These are phyloP conservation scores for Gasteruption jaculator DNA, from an alignment of 2,888 invertebrate genomes.

Conservation along the genomic window DNA sequence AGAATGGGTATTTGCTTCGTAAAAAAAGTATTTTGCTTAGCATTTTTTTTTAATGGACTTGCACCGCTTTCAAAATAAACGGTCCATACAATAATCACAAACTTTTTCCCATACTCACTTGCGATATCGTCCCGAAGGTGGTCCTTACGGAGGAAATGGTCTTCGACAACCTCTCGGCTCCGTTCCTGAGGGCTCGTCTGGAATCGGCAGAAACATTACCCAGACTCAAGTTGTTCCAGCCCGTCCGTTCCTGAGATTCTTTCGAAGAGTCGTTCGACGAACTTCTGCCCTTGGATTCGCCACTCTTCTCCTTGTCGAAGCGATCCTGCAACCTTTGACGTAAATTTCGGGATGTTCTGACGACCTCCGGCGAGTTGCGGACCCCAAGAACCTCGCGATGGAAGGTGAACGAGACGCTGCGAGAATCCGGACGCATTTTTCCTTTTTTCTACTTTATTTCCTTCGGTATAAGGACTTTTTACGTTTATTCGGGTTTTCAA, in stretches of 20 bases:
- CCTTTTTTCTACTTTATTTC: conserved; percentile 21
- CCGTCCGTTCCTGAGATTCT: conserved; percentile 31
- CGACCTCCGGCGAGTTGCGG: conserved; percentile 31
- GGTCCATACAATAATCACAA: not conserved
- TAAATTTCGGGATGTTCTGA: conserved; percentile 33
- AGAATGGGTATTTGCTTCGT: not conserved
- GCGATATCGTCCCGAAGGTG: conserved; percentile 64
- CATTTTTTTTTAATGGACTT: too few relatives aligned
- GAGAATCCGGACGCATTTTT: conserved; percentile 46
- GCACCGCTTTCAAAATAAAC: too few relatives aligned
- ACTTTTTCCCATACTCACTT: conserved; percentile 50
- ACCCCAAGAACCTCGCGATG: conserved; percentile 40
- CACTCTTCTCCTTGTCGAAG: conserved; percentile 40
- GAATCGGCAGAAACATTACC: conserved; percentile 58
- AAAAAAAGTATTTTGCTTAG: too few relatives aligned
- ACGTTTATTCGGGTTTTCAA: not conserved
- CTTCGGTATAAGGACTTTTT: not conserved
- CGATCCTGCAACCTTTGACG: conserved; percentile 45
- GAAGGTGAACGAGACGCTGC: conserved; percentile 48
- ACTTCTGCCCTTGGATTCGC: conserved; percentile 27
- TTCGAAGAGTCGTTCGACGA: conserved; percentile 29
- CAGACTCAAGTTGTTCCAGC: conserved; percentile 44
- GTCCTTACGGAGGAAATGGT: conserved; percentile 64
- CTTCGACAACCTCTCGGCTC: conserved; percentile 65
- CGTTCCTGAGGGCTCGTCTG: conserved; percentile 61